Evolutionary conservation across 1,140 invertebrate species (phyloP).

Genomic region (Lanistes nyassanus): DNA sequence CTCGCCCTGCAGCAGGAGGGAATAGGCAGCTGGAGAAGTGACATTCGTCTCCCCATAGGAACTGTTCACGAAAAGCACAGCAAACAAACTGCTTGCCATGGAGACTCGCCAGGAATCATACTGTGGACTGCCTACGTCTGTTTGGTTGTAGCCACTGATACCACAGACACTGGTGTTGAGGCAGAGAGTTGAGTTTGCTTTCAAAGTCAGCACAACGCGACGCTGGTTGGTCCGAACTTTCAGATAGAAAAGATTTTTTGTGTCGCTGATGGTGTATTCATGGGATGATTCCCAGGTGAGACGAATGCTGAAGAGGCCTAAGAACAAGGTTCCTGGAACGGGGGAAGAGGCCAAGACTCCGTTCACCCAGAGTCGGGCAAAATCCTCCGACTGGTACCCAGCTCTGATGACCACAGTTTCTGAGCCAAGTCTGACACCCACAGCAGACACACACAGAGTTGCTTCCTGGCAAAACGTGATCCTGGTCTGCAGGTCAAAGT

Average conservation of each 20-base stretch:
- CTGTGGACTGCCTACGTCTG: conserved; percentile 1
- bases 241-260: neutral
- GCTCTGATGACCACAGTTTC: conserved; percentile 31
- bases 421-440: conserved; percentile 19
- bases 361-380: conserved; percentile 32
- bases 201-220: conserved; percentile 24
- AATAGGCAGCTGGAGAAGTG: conserved; percentile 28
- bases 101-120: conserved; percentile 21
- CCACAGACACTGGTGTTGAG: conserved; percentile 18
- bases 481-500: conserved; percentile 27
- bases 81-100: conserved; percentile 26
- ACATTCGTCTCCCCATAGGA: conserved; percentile 14
- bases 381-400: conserved; percentile 10
- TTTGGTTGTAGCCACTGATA: conserved; percentile 22
- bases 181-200: conserved; percentile 26
- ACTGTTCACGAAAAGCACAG: conserved; percentile 22
- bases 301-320: neutral
- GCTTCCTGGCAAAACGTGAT: conserved; percentile 28
- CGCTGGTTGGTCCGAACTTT: conserved; percentile 27
- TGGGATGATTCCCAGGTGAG: conserved; percentile 13
- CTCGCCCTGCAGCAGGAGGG: conserved; percentile 28
- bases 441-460: conserved; percentile 30
- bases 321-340: neutral
- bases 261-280: conserved; percentile 15
- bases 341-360: conserved; percentile 24